Base-by-base conservation (phyloP, 2,888 invertebrate genomes). In the Cheilosia variabilis region DNA sequence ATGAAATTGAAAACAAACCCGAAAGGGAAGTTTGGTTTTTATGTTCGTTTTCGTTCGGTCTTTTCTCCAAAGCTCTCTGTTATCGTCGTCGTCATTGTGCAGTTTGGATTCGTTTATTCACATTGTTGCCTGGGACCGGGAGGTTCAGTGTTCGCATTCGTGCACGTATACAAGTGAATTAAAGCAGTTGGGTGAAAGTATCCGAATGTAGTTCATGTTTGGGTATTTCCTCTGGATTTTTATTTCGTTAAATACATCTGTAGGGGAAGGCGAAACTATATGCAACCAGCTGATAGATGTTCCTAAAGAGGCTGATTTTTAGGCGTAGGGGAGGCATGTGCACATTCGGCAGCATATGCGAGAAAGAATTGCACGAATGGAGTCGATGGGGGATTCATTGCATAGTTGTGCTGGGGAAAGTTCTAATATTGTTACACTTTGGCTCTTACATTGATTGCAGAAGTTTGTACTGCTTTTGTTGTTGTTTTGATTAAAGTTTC, bases 1-100 rank as follows among this genome's bases (percentile, higher is more conserved):
- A 79, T 75, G 79, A 84, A 84, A 84, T 84, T 84, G 84, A 84
- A 84, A 84, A 84, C 79, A 79, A 75, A 75, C 79, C 60, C 75
- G 65, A 75, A 79, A 84, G 52, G 75, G 58, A 79, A 78, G 69
- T 71, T 68, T 75, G 45, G 17, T 66, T 60, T 62, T 68, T 47
- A 24, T 53, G 24, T 52, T 43, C 50, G 31, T 34, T 22, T n/a
- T 37, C 3, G 5, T 58, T 41, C 31, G n/a, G 31, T 10, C 57
- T 43, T 34, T 55, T 27, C 37, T 41, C 41, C 19, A 65, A 24
- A 60, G 60, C 65, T 63, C 43, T 41, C 71, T 62, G 24, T 73
- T 52, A 45, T 60, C 45, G 45, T 45, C 45, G 45, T n/a, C 45
- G 22, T 65, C 71, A 72, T 62, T 34, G 50, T 76, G 31, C 43